Evolutionary conservation across 2,797 vertebrate species (phyloP).

Genomic region (Urocyon cinereoargenteus): DNA sequence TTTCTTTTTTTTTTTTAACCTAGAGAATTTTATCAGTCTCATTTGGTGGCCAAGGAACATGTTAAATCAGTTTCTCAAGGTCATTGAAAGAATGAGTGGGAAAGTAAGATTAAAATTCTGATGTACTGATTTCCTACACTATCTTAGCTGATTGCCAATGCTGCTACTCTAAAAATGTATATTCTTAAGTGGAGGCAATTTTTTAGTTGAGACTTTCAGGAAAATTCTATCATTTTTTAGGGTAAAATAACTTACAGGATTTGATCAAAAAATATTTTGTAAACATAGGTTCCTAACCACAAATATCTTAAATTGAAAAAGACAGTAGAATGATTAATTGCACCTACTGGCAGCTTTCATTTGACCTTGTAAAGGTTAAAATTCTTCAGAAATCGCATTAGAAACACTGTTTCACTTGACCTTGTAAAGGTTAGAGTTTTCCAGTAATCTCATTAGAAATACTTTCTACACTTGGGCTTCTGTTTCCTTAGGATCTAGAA

Average conservation of each 20-base stretch:
- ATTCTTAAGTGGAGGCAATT: slow-evolving; percentile 9
- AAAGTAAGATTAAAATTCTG: slow-evolving; percentile 44
- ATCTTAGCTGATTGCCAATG: neutral
- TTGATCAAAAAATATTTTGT: slow-evolving; percentile 12
- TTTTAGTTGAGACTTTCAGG: slow-evolving; percentile 16
- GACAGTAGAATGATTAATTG: neutral
- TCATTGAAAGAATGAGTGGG: neutral
- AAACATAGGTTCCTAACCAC: neutral
- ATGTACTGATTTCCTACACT: neutral
- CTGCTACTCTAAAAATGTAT: neutral
- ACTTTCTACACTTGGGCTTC: neutral
- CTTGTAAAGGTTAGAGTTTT: slow-evolving; percentile 1
- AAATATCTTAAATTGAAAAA: neutral
- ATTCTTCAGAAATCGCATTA: slow-evolving; percentile 36
- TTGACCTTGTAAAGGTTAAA: slow-evolving; percentile 34
- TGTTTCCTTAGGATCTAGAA: slow-evolving; percentile 31
- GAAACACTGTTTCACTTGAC: slow-evolving; percentile 1
- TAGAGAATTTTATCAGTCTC: neutral
- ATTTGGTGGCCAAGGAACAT: slow-evolving; percentile 16
- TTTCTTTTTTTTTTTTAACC: neutral
- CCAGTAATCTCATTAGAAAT: slow-evolving; percentile 52
- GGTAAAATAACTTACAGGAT: neutral
- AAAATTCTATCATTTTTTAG: neutral
- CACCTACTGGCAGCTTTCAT: neutral
- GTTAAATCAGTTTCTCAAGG: slow-evolving; percentile 24